Base-by-base conservation (phyloP, 2,888 invertebrate genomes). In the Xylophagus ater region DNA sequence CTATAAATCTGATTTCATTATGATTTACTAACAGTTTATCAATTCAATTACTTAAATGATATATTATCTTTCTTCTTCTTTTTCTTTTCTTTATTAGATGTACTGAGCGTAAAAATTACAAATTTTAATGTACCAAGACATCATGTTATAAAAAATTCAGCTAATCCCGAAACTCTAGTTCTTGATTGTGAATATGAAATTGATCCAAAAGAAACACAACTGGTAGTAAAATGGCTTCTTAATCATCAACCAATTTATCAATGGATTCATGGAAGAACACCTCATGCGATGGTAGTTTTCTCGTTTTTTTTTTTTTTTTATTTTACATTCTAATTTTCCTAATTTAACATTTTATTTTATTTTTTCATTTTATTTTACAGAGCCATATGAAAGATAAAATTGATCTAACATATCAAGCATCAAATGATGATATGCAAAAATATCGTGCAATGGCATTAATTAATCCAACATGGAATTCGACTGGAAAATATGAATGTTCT, bases 211-310 rank as follows among this genome's bases (percentile, higher is more conserved):
- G 76, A 77, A 47, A 70, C 72, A 0, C 79, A 79, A 1, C 63
- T 85, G 14, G 81, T 82, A 3, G 76, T 84, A 7, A 82, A 83
- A 58, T 84, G 85, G 84, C 81, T 74, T 56, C 71, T 73, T 53
- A 74, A 73, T 59, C 74, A 77, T 52, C 71, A 75, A 34, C 72
- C 76, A 0, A 77, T 84, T n/a, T 85, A 84, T 60, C 83, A 84
- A 58, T 85, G 84, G 83, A 83, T 84, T 44, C 78, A 78, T 2
- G 76, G 78, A 3, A 70, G 72, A 46, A 70, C 69, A 47, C 81
- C 81, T 0, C 76, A 76, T 53, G 78, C 75, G 10, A 63, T 79
- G 33, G 78, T 78, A 2, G 48, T 68, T 17, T 17, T 23, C 10
- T 19, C 2, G 7, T 15, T 34, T 24, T 3, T 18, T 23, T 2